These are phyloP conservation scores for Lasius fuliginosus DNA, from an alignment of 2,888 invertebrate species.

Conservation along the genomic window DNA sequence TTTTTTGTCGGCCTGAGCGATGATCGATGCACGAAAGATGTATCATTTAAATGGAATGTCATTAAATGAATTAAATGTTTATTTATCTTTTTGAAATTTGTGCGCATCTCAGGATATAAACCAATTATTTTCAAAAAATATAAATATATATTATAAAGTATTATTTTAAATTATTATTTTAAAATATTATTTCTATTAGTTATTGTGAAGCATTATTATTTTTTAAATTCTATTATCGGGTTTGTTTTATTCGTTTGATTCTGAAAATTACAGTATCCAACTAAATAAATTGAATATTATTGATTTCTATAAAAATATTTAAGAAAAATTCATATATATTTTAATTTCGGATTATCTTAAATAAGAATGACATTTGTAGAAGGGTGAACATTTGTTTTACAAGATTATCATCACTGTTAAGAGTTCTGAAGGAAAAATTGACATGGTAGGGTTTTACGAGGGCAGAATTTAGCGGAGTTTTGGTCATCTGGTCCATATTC, in stretches of 20 bases:
- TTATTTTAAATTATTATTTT: not conserved
- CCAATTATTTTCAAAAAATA: not conserved
- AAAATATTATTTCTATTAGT: not conserved
- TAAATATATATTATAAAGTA: not conserved
- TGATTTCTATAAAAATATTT: not conserved
- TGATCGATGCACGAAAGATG: constrained; percentile 28
- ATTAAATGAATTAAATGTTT: not conserved
- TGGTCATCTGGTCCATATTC: constrained; percentile 78
- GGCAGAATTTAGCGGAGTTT: constrained; percentile 61
- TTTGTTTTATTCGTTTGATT: not conserved
- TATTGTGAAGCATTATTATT: not conserved
- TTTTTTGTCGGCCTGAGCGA: constrained; percentile 43
- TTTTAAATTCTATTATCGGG: not conserved
- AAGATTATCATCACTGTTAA: constrained; percentile 16
- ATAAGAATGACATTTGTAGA: not conserved
- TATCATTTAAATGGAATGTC: not conserved
- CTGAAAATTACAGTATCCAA: not conserved
- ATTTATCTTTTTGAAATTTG: not conserved
- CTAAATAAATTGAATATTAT: constrained; percentile 17
- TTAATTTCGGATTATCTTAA: not conserved
- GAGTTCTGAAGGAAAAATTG: constrained; percentile 4
- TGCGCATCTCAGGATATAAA: constrained; percentile 9
- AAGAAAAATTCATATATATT: not conserved
- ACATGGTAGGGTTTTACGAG: constrained; percentile 43
- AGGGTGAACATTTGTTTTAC: constrained; percentile 1